Conservation (phyloP, 2,888 invertebrate species). For the Rosalia funebris region DNA sequence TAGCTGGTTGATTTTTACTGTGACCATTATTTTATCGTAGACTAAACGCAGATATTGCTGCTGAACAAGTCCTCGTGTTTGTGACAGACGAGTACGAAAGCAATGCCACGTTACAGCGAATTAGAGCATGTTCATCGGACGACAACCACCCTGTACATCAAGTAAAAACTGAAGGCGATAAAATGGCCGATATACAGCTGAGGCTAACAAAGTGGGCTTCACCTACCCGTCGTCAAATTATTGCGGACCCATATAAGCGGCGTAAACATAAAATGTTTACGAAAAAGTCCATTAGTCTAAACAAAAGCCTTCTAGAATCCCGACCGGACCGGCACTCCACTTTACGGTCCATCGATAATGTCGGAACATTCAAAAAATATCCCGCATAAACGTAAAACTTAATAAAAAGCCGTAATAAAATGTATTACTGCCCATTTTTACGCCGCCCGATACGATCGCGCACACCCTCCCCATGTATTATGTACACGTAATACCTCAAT, state of each 20-base stretch:
- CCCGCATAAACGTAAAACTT: constrained; percentile 19
- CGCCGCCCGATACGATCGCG: constrained; percentile 1
- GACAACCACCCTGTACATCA: too few relatives aligned
- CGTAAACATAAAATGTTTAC: constrained; percentile 18
- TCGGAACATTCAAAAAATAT: constrained; percentile 31
- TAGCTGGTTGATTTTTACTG: too few relatives aligned
- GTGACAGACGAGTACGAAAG: too few relatives aligned
- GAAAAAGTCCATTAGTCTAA: constrained; percentile 21
- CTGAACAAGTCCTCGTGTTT: too few relatives aligned
- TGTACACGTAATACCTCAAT: constrained; percentile 13
- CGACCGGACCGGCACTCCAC: constrained; percentile 16
- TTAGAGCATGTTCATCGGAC: too few relatives aligned
- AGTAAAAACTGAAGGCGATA: too few relatives aligned
- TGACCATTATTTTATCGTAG: too few relatives aligned
- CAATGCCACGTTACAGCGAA: too few relatives aligned
- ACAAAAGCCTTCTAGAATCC: constrained; percentile 10
- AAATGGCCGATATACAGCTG: not conserved
- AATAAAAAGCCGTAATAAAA: constrained; percentile 22
- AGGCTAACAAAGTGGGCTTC: not conserved
- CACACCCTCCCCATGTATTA: not conserved
- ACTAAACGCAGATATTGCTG: too few relatives aligned
- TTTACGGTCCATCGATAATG: constrained; percentile 39
- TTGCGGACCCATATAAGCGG: not conserved
- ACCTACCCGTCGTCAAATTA: not conserved
- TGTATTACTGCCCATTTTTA: constrained; percentile 9